A percentile compares a stretch with the other conserved stretches of the same genome.
phyloP scores from a whole-genome alignment of 2,888 invertebrate genomes.

The Diplazon laetatorius region DNA sequence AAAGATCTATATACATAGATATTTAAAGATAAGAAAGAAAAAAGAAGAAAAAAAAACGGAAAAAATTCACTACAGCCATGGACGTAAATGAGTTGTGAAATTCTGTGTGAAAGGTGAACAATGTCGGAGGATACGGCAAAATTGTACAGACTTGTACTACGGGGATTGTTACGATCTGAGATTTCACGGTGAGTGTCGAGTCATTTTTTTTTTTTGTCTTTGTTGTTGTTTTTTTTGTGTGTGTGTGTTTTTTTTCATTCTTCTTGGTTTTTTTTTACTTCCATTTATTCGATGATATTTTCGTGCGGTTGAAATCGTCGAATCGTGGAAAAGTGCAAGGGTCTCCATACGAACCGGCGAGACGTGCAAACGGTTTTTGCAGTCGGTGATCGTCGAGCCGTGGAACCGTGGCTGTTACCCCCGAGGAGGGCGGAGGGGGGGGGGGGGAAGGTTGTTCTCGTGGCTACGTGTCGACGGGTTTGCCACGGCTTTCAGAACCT shows the following conservation, averaged over 20 bases:
- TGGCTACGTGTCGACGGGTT: conserved; percentile 32
- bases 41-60: too few species aligned
- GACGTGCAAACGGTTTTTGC: conserved; percentile 18
- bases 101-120: too few species aligned
- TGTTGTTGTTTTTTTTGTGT: background rate
- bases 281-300: conserved; percentile 22
- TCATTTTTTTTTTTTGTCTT: background rate
- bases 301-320: conserved; percentile 24
- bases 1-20: too few species aligned
- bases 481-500: conserved; percentile 9
- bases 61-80: too few species aligned
- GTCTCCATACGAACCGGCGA: background rate
- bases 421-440: too few species aligned
- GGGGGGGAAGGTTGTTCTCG: too few species aligned
- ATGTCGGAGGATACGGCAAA: too few species aligned
- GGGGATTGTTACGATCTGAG: too few species aligned
- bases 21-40: too few species aligned
- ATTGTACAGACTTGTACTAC: too few species aligned
- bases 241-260: background rate
- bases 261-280: conserved; percentile 9
- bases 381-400: background rate
- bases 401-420: conserved; percentile 1
- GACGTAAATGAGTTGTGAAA: too few species aligned
- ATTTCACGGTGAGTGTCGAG: too few species aligned
- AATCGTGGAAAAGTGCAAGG: conserved; percentile 40